phyloP scores from a whole-genome alignment of 2,888 invertebrate species.

The Stomorhina lunata region DNA sequence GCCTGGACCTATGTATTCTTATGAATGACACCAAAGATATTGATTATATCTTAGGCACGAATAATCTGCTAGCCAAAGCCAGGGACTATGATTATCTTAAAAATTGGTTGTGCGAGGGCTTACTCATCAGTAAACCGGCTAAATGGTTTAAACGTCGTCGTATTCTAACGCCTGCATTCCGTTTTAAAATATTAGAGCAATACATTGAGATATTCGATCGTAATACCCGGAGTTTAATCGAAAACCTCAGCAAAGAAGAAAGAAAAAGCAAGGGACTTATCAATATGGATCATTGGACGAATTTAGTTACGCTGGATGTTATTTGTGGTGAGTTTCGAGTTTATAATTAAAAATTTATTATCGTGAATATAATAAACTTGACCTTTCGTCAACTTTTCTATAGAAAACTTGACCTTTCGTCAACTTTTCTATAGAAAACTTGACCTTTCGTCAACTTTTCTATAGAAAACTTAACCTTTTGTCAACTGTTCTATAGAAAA shows the following conservation, averaged over 20 bases:
- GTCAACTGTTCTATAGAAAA: too few species aligned
- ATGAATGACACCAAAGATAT: constrained; percentile 68
- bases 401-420: too few species aligned
- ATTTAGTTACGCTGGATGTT: constrained; percentile 74
- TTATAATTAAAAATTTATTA: too few species aligned
- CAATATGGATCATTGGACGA: constrained; percentile 82
- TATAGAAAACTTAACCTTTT: too few species aligned
- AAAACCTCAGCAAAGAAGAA: constrained; percentile 77
- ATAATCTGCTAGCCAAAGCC: constrained; percentile 67
- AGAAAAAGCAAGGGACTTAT: constrained; percentile 81
- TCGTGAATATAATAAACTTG: too few species aligned
- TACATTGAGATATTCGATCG: constrained; percentile 85
- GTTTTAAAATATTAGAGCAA: constrained; percentile 87
- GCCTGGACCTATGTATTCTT: constrained; percentile 67
- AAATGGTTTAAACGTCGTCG: constrained; percentile 86
- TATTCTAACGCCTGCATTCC: constrained; percentile 88
- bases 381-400: too few species aligned
- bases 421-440: too few species aligned
- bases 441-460: too few species aligned
- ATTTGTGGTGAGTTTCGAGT: constrained; percentile 80
- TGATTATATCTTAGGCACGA: constrained; percentile 66
- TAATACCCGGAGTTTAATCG: constrained; percentile 81
- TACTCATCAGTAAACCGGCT: constrained; percentile 69
- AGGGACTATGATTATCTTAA: constrained; percentile 68
- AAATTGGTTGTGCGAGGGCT: constrained; percentile 72